Evolutionary conservation across 1,140 invertebrate genomes (phyloP), one percentile per base, ranked within the genome.

Genomic region (Idris sp.): DNA sequence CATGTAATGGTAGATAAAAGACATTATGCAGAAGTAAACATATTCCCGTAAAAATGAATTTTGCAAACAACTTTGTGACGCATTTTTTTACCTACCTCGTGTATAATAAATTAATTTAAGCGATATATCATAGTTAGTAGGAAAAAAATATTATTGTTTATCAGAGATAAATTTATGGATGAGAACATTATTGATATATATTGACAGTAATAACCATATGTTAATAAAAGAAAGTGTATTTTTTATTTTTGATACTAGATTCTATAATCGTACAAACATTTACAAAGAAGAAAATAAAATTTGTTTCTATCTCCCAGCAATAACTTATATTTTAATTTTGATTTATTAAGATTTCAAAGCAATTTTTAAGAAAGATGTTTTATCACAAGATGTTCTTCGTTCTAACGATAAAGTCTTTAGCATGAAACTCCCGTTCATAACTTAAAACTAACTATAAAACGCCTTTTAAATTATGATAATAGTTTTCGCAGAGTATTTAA

Each of bases 11-110:
- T n/a, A n/a, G n/a, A 56, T 41, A 41, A 56, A 43, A 31, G 26
- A 2, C 14, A n/a, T 38, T 41, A 26, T 5, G n/a, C 38, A 31
- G 31, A 43, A 56, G 36, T 56, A 43, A 56, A 30, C 33, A 26
- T 41, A 36, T 43, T 43, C 41, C 41, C 51, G 38, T 22, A n/a
- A 38, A 22, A 10, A 43, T 10, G 33, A 26, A 16, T 43, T 56
- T 56, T 56, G 51, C 51, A 56, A 56, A 56, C 51, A 31, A 56
- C 43, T 56, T 38, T 26, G 2, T 41, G 51, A 41, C 51, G 43
- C 51, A 38, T 56, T 56, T 26, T 22, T 41, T 3, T 31, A 18
- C 49, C 11, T 41, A 9, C 18, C n/a, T n/a, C n/a, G n/a, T n/a
- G 22, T 31, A 41, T 10, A 41, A 56, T 6, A 2, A 56, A 19